phyloP scores from a whole-genome alignment of 2,888 invertebrate genomes.

The Agrochola macilenta region DNA sequence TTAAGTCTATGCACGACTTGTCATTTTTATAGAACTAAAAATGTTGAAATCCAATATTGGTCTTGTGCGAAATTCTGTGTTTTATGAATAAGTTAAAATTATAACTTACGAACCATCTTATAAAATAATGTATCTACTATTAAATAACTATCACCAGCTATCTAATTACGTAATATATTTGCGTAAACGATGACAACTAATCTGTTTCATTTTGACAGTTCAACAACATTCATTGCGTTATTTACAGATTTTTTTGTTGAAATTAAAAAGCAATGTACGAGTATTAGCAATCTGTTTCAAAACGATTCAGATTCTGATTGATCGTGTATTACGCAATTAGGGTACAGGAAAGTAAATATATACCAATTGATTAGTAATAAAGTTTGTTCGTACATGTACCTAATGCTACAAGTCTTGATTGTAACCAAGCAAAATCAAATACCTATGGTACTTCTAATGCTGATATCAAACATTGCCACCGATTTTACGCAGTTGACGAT shows the following conservation, averaged over 20 bases:
- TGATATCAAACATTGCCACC: constrained; percentile 24
- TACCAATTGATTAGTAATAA: not conserved
- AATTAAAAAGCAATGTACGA: too few relatives aligned
- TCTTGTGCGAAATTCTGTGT: not conserved
- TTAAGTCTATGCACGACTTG: not conserved
- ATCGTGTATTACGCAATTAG: too few relatives aligned
- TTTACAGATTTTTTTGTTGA: too few relatives aligned
- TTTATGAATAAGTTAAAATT: not conserved
- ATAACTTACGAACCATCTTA: not conserved
- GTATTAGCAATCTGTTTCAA: too few relatives aligned
- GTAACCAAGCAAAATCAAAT: constrained; percentile 13
- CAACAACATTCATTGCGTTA: too few relatives aligned
- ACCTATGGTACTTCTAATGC: constrained; percentile 17
- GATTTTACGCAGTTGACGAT: constrained; percentile 27
- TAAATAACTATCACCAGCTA: not conserved
- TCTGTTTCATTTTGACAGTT: too few relatives aligned
- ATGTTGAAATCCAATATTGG: not conserved
- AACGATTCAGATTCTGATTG: too few relatives aligned
- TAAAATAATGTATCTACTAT: not conserved
- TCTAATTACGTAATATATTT: too few relatives aligned
- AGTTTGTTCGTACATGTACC: not conserved
- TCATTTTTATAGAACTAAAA: not conserved
- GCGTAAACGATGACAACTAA: too few relatives aligned
- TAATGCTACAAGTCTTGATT: not conserved
- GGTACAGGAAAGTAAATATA: not conserved